Base-by-base conservation (phyloP, 2,113 vertebrate species). In the Pipra filicauda region DNA sequence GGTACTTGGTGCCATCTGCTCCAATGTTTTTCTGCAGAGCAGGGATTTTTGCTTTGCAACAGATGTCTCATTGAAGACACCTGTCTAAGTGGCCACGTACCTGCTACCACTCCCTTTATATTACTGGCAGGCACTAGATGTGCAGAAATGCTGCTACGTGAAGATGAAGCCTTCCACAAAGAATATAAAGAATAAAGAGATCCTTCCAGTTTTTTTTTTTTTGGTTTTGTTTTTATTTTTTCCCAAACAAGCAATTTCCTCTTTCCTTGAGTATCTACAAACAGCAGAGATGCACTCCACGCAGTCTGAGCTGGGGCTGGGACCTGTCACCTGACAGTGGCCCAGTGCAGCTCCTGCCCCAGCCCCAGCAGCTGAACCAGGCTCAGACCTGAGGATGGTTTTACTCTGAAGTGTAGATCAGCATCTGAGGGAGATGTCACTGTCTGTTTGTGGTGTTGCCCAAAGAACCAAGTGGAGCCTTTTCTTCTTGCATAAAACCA, bases 51-150 rank as follows among this genome's bases (percentile, higher is more conserved):
- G 51, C 30, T 74, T 85, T 86, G 65, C 2, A 4, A 44, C 35
- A 82, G 43, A 72, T 51, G 37, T 39, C 62, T 75, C 33, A 44
- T 2, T 58, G 62, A 85, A 82, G 58, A 37, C 17, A 27, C 30
- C 23, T 5, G 2, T 43, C 12, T 18, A 81, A 10, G 27, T 13
- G 19, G 37, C 58, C 57, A 37, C 0, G 0, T 16, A 87, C 31
- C 48, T 95, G n/a, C 57, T 64, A 31, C 55, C 33, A 59, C 3
- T 2, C 12, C 73, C 55, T 70, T 66, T 39, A 64, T 43, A 24
- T 20, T 79, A 52, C 28, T 57, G 33, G 80, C 16, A 85, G 54
- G 33, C 48, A 87, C 39, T 67, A 52, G 43, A 66, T 2, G 3
- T 12, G 19, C 23, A 83, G 33, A 58, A 90, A 76, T 69, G 30